A percentile compares a stretch with the other conserved stretches of the same genome.
phyloP scores from a whole-genome alignment of 1,140 invertebrate species.

The Drosophila setifemur region DNA sequence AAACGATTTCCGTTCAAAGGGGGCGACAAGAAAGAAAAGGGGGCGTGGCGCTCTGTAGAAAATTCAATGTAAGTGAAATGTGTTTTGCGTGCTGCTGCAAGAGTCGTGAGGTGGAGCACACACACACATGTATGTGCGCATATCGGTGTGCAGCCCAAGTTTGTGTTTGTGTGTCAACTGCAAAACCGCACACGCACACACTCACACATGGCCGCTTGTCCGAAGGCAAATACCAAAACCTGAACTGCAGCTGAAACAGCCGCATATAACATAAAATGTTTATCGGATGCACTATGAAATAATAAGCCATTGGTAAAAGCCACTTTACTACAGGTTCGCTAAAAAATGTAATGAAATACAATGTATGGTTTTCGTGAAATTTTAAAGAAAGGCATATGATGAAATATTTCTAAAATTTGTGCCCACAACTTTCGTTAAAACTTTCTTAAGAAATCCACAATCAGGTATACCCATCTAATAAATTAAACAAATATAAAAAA shows the following conservation, averaged over 20 bases:
- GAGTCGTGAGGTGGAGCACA: slow-evolving; percentile 3
- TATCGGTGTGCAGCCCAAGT: slow-evolving; percentile 8
- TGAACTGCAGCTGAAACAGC: slow-evolving; percentile 34
- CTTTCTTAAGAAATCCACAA: too few relatives aligned
- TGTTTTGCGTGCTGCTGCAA: slow-evolving; percentile 67
- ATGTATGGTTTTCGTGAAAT: too few relatives aligned
- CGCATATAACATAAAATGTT: slow-evolving; percentile 14
- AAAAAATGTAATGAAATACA: too few relatives aligned
- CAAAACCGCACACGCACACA: slow-evolving; percentile 61
- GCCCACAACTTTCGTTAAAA: too few relatives aligned
- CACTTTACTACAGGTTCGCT: too few relatives aligned
- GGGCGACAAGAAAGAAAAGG: not conserved
- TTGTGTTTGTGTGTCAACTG: slow-evolving; percentile 70
- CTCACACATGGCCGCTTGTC: not conserved
- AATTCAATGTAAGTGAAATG: slow-evolving; percentile 77
- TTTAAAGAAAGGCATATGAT: too few relatives aligned
- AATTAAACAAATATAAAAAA: too few relatives aligned
- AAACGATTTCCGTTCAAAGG: not conserved
- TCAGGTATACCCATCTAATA: too few relatives aligned
- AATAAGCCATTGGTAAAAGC: not conserved
- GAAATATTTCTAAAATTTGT: too few relatives aligned
- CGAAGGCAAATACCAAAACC: slow-evolving; percentile 57
- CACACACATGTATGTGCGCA: not conserved
- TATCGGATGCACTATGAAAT: too few relatives aligned
- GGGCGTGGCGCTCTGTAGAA: slow-evolving; percentile 39